phyloP scores from a whole-genome alignment of 2,113 vertebrate species.

The Alces alces region DNA sequence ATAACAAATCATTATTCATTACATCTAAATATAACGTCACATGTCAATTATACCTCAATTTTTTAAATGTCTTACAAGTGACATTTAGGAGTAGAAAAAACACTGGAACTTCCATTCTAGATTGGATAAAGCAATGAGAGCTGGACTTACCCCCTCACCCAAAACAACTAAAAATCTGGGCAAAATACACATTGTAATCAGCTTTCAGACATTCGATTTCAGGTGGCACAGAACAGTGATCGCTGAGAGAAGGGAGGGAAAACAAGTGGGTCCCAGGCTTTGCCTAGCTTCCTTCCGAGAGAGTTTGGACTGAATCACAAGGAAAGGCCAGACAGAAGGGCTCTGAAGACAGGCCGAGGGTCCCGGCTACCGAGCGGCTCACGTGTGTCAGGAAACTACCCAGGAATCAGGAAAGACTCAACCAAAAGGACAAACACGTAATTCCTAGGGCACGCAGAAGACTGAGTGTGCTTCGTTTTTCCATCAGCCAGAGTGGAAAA shows the following conservation, averaged over 20 bases:
- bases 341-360: background rate
- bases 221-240: background rate
- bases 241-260: background rate
- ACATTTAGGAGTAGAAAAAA: background rate
- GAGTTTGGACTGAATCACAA: background rate
- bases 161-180: background rate
- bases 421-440: background rate
- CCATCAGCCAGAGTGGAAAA: background rate
- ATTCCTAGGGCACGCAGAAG: background rate
- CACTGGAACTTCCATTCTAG: background rate
- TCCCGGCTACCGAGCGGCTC: background rate
- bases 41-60: background rate
- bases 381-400: background rate
- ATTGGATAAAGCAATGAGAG: background rate
- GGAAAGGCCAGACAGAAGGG: background rate
- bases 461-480: background rate
- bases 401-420: background rate
- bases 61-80: background rate
- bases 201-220: background rate
- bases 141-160: background rate
- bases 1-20: background rate
- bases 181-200: background rate
- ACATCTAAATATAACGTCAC: background rate
- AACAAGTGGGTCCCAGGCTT: background rate
- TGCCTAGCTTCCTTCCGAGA: background rate